Conservation (phyloP, 2,113 vertebrate genomes). For the Pomatorhinus ruficollis region DNA sequence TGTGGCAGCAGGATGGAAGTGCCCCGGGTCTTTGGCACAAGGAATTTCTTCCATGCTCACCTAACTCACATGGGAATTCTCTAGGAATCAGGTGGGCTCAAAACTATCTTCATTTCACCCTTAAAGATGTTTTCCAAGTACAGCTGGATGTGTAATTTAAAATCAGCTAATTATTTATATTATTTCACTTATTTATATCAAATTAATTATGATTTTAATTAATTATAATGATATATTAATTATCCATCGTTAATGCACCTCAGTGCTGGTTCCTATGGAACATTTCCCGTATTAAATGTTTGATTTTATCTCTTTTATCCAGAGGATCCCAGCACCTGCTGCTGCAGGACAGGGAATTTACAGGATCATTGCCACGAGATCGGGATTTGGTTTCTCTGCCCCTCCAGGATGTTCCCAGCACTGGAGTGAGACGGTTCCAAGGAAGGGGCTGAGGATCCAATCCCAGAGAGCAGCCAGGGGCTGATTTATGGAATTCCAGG, state of each 20-base stretch:
- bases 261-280: accelerated
- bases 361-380: accelerated
- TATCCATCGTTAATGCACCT: accelerated
- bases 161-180: not conserved
- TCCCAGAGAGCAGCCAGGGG: not conserved
- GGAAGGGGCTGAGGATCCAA: not conserved
- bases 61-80: not conserved
- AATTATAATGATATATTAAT: not conserved
- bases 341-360: not conserved
- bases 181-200: not conserved
- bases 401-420: not conserved
- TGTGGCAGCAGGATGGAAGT: not conserved
- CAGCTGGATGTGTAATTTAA: not conserved
- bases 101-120: not conserved
- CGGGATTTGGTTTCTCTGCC: not conserved
- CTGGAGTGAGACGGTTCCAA: not conserved
- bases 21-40: not conserved
- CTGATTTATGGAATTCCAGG: not conserved
- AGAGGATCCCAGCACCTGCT: not conserved
- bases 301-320: not conserved
- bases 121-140: not conserved
- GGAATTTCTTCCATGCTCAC: not conserved
- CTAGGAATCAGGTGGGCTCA: not conserved
- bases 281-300: too few species aligned
- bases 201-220: not conserved